Evolutionary conservation across 2,888 invertebrate genomes (phyloP), one percentile per base, ranked within the genome.

Genomic region (Drosophila eohydei): DNA sequence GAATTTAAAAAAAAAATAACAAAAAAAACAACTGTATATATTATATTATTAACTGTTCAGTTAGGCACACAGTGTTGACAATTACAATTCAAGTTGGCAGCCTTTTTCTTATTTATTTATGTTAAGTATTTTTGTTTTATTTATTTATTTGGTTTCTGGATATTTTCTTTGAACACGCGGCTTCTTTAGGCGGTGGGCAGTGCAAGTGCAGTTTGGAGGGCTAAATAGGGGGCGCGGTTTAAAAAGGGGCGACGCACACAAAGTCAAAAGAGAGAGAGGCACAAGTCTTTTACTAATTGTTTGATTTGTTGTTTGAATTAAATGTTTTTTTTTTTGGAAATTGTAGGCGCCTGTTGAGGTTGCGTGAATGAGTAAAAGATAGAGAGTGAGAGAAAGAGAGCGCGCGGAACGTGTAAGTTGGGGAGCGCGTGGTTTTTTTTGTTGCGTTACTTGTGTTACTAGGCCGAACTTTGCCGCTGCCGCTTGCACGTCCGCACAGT

Each of bases 401-500:
- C 56, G 79, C 63, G 70, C 78, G 80, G 70, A 66, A 71, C 78
- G 78, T 79, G 71, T 73, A 74, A 71, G 66, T 75, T 68, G 64
- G 65, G 75, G 59, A 74, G 71, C 72, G 78, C 73, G 71, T 69
- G 60, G 72, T 59, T 52, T 65, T 69, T 54, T 62, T 61, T 67
- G 63, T 51, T 66, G 61, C 51, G 73, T 69, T 68, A 65, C 63
- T 79, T 77, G 41, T 52, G 44, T 78, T 74, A 67, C 51, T 74
- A 67, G 71, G 67, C 76, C 71, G 80, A 80, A 78, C 80, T 80
- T 63, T 61, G 80, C 62, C 75, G 50, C 77, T 79, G 70, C 74
- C 79, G 61, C 71, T 70, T 50, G 83, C 91, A 92, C 92, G 92
- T 91, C 92, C 90, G 89, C 90, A 91, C 92, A 87, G 91, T 91